Conservation (phyloP, 2,888 invertebrate species). For the Eumacrocentrus americanus region DNA sequence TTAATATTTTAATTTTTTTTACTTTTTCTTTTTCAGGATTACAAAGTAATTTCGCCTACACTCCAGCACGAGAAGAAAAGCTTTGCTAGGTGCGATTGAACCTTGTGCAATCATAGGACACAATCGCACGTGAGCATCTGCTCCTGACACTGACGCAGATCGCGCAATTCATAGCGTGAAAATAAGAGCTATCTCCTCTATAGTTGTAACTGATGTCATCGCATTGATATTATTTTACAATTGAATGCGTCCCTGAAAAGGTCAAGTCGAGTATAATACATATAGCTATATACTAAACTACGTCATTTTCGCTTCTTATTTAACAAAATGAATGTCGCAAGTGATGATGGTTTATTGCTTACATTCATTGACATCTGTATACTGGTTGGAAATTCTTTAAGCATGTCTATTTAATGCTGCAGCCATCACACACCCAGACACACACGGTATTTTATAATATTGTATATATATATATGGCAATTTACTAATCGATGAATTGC, state of each 20-base stretch:
- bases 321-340: background rate
- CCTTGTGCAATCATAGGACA: background rate
- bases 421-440: no score
- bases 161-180: constrained; percentile 4
- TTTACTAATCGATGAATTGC: constrained; percentile 16
- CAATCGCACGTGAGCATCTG: constrained; percentile 16
- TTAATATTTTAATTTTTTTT: no score
- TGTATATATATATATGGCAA: no score
- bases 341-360: background rate
- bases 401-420: no score
- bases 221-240: background rate
- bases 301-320: background rate
- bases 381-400: background rate
- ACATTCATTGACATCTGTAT: background rate
- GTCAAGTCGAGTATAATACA: no score
- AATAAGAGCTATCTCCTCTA: background rate
- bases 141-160: constrained; percentile 13
- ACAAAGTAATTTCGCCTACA: background rate
- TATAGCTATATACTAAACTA: no score
- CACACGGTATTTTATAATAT: no score
- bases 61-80: background rate
- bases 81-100: background rate
- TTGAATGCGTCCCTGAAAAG: background rate
- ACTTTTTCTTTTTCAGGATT: background rate
- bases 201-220: background rate